These are phyloP conservation scores for Yasuhikotakia modesta DNA, from an alignment of 2,797 vertebrate genomes.

Conservation along the genomic window DNA sequence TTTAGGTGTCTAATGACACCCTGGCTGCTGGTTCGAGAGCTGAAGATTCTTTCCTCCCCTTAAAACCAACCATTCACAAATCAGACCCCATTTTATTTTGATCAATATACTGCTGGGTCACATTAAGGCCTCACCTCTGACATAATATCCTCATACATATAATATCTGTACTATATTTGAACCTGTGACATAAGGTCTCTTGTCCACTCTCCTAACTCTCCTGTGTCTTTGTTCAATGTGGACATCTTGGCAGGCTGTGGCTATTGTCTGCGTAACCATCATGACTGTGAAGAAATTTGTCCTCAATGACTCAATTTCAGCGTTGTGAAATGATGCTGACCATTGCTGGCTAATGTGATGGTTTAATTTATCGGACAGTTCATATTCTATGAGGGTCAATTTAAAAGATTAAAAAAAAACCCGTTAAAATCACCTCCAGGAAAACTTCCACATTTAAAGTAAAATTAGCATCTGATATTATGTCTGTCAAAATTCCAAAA, in stretches of 20 bases:
- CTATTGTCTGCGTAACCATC: not conserved
- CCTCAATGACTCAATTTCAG: not conserved
- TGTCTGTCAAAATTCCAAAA: no score
- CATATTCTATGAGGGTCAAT: no score
- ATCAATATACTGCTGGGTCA: not conserved
- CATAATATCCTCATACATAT: constrained; percentile 10
- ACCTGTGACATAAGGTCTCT: not conserved
- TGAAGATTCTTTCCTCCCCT: not conserved
- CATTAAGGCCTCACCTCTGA: not conserved
- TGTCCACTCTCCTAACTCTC: not conserved
- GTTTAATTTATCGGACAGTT: no score
- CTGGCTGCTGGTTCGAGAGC: not conserved
- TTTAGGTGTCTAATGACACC: no score
- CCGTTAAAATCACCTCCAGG: no score
- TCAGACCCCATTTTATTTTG: not conserved
- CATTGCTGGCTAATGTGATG: not conserved
- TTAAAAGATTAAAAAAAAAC: no score
- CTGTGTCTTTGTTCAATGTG: not conserved
- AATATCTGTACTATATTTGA: constrained; percentile 31
- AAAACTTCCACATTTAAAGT: no score
- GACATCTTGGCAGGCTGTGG: constrained; percentile 16
- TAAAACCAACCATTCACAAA: constrained; percentile 17
- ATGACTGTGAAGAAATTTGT: constrained; percentile 17
- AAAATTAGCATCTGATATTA: no score
- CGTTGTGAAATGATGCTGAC: constrained; percentile 7